Percentiles rank a stretch among this genome's conserved stretches.
phyloP scores from a whole-genome alignment of 2,113 vertebrate genomes.

The Pachycephala philippinensis region DNA sequence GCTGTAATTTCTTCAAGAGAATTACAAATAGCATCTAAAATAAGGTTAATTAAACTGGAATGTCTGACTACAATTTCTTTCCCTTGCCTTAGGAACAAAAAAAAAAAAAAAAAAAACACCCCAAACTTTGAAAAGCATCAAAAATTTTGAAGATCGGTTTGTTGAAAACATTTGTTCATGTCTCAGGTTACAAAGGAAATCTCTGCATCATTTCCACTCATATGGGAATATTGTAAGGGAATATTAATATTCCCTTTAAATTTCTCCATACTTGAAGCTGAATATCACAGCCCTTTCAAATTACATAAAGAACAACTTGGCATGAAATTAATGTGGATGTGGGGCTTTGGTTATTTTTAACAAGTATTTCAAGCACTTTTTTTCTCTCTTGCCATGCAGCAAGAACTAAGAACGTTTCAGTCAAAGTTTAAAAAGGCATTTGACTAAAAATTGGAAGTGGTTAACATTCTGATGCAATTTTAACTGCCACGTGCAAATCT shows the following conservation, averaged over 20 bases:
- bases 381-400: neutral
- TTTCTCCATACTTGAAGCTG: neutral
- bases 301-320: neutral
- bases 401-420: conserved; percentile 1
- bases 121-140: neutral
- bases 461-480: conserved; percentile 25
- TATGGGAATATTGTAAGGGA: neutral
- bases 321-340: neutral
- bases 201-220: neutral
- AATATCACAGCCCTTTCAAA: neutral
- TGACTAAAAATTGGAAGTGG: neutral
- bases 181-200: neutral
- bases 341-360: neutral
- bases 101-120: neutral
- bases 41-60: neutral
- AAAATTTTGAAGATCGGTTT: neutral
- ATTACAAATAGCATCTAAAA: neutral
- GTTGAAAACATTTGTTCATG: neutral
- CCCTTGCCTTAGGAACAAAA: neutral
- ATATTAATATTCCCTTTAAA: neutral
- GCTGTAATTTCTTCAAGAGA: neutral
- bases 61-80: neutral
- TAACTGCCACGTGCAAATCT: conserved; percentile 7
- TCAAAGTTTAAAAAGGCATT: conserved; percentile 17
- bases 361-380: neutral